A percentile compares a stretch with the other conserved stretches of the same genome.
Evolutionary conservation across 2,797 vertebrate genomes (phyloP).

Genomic region (Chelon labrosus): DNA sequence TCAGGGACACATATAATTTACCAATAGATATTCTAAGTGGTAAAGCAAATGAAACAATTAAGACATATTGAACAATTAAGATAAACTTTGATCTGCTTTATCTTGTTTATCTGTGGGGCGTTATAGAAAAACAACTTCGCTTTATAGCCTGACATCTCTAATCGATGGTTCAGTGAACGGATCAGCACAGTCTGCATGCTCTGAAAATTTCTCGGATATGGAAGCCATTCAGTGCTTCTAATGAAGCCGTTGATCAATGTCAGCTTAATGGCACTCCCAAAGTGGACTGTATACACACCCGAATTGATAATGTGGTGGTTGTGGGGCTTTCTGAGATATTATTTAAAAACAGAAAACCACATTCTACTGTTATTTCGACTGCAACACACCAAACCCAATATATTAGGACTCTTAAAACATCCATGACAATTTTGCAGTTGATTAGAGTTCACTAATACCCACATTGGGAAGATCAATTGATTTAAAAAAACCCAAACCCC

Average conservation of each 20-base stretch:
- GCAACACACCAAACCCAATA: background rate
- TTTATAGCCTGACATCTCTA: constrained; percentile 55
- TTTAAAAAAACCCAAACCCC: constrained; percentile 10
- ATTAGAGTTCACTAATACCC: constrained; percentile 29
- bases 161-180: constrained; percentile 58
- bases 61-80: too few relatives aligned
- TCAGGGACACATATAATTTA: too few relatives aligned
- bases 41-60: too few relatives aligned
- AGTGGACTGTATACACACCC: constrained; percentile 51
- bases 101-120: constrained; percentile 28
- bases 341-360: constrained; percentile 35
- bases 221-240: constrained; percentile 66
- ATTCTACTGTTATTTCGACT: too few relatives aligned
- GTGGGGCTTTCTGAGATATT: constrained; percentile 17
- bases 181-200: constrained; percentile 57
- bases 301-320: constrained; percentile 44
- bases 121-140: constrained; percentile 48
- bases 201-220: constrained; percentile 61
- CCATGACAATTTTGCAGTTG: constrained; percentile 7
- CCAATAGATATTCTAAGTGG: too few relatives aligned
- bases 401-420: constrained; percentile 14
- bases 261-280: constrained; percentile 69
- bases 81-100: background rate
- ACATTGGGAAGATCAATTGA: constrained; percentile 53
- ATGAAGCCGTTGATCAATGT: constrained; percentile 77